phyloP scores from a whole-genome alignment of 64 coral and sea anemone genomes.

The Montipora capricornis region DNA sequence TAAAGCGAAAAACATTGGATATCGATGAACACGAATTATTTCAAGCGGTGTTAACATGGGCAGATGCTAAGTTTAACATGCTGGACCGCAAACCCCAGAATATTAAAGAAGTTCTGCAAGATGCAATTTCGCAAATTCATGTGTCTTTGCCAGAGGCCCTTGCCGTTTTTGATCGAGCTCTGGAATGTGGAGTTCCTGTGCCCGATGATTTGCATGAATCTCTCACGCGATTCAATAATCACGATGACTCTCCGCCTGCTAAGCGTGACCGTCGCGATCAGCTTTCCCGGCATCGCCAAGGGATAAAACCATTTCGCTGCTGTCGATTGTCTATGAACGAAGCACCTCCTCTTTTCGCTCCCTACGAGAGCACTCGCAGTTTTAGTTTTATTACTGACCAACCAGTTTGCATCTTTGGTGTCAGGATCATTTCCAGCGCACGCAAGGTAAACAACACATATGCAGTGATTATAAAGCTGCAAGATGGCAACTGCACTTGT shows the following conservation, averaged over 20 bases:
- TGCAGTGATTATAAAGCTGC: constrained; percentile 24
- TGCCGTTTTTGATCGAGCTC: background rate
- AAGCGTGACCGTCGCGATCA: no score
- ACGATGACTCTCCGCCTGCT: background rate
- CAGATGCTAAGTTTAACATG: background rate
- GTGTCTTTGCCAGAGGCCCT: background rate
- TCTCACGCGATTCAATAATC: background rate
- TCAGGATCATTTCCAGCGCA: constrained; percentile 34
- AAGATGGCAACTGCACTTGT: constrained; percentile 14
- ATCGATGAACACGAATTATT: constrained; percentile 30
- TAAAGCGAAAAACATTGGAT: constrained; percentile 18
- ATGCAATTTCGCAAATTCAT: constrained; percentile 22
- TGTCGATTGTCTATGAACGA: constrained; percentile 23
- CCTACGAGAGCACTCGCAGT: constrained; percentile 14
- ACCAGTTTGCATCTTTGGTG: constrained; percentile 1
- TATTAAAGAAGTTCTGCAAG: background rate
- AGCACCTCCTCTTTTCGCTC: constrained; percentile 6
- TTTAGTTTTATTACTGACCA: constrained; percentile 29
- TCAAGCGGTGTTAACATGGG: background rate
- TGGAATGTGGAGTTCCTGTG: constrained; percentile 1
- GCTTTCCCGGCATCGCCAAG: background rate
- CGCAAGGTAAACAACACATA: constrained; percentile 16
- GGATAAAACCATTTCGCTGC: constrained; percentile 20
- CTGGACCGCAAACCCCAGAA: constrained; percentile 5
- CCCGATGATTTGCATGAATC: background rate